Percentiles rank a stretch among this genome's conserved stretches.
phyloP scores from a whole-genome alignment of 2,113 vertebrate species.

The Eubucco bourcierii region DNA sequence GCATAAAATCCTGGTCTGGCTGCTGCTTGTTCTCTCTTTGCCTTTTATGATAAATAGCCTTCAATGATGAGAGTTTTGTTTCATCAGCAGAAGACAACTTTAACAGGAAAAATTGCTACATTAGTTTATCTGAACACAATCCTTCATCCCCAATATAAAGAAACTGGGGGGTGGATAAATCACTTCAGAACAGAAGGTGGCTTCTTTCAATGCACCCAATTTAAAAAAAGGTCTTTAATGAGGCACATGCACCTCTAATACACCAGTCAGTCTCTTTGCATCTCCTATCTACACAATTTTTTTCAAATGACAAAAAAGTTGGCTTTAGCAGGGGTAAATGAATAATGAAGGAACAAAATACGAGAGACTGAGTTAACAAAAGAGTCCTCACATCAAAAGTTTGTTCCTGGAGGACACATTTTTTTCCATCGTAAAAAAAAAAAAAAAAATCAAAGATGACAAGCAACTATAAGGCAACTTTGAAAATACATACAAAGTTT shows the following conservation, averaged over 20 bases:
- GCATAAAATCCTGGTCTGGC: constrained; percentile 73
- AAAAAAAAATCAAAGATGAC: not conserved
- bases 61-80: constrained; percentile 78
- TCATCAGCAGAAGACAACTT: constrained; percentile 76
- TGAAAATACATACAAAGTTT: not conserved
- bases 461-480: not conserved
- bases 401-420: not conserved
- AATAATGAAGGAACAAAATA: not conserved
- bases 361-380: not conserved
- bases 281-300: not conserved
- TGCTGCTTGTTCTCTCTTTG: constrained; percentile 77
- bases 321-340: not conserved
- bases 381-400: not conserved
- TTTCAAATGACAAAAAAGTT: not conserved
- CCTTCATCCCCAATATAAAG: not conserved
- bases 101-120: constrained; percentile 30
- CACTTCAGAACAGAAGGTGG: not conserved
- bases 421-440: not conserved
- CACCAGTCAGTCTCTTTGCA: not conserved
- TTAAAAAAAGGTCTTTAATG: not conserved
- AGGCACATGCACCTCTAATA: not conserved
- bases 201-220: not conserved
- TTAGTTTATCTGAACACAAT: not conserved
- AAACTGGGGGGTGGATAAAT: not conserved
- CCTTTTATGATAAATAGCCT: constrained; percentile 89